Evolutionary conservation across 2,888 invertebrate species (phyloP), one percentile per base, ranked within the genome.

Genomic region (Ormyrus thymus): DNA sequence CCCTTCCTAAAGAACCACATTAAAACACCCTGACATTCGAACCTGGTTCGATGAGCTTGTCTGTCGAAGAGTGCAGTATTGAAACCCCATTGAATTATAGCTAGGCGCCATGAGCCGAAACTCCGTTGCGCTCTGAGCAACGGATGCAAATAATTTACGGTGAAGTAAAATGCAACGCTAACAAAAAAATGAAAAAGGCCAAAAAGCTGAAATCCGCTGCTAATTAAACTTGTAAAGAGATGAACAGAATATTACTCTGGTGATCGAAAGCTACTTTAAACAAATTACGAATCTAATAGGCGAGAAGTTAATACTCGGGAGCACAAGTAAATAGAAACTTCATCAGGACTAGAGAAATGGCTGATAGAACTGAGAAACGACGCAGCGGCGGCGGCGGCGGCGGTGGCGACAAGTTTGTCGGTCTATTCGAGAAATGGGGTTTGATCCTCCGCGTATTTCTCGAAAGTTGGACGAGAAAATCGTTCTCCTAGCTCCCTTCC

Each of bases 391-490:
- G 29, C 7, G 9, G 50, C 7, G 8, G 29, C 29, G 29, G 50
- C 3, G 7, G 58, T 11, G 15, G 50, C 64, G 10, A 29, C 29
- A 64, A 76, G 64, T 76, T 76, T 62, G 64, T 46, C 9, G 62
- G 66, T 66, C 56, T 74, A 53, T 15, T 2, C 58, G 56, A 58
- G 74, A 45, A 66, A 66, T 61, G 61, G 46, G 43, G 50, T 76
- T 76, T 76, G 76, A 76, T 70, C 64, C 70, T 13, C 48, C 64
- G 64, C 45, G 65, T 65, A 66, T 74, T 61, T 74, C 58, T 50
- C 58, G 58, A 76, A 72, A 72, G 72, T 77, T 77, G 53, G 62
- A 48, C 43, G 56, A 55, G 76, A 62, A 76, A 76, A 69, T 75
- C 66, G 68, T 61, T 51, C 62, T 55, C 15, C 13, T 46, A 29